Evolutionary conservation across 2,797 vertebrate species (phyloP), one percentile per base, ranked within the genome.

Genomic region (Mallotus villosus): DNA sequence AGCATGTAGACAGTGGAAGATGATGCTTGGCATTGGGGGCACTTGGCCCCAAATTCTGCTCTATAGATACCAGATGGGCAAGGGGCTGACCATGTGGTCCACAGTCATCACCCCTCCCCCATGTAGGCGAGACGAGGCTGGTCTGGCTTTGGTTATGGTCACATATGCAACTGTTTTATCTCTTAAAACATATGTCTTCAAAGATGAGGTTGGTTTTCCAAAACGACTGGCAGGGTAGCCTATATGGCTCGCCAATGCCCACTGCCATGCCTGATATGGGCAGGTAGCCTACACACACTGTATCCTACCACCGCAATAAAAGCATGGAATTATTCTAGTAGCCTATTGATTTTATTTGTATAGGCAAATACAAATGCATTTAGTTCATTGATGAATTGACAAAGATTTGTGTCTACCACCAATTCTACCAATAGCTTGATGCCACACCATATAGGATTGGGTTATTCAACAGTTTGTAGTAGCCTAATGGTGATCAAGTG

Each of bases 41-140:
- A 86, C 70, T 89, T 92, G 90, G 90, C 89, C 86, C 82, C 72
- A 72, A 81, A 84, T 86, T 90, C 24, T 85, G 78, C 88, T 92
- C 88, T 89, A 90, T 90, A 85, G 86, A 87, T 92, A 93, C 87
- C 92, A 94, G 91, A 93, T 93, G 92, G 93, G 88, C 91, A 84
- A 88, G 79, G 72, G 86, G 81, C 83, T 85, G 89, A 87, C 91
- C 92, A 92, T 93, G 92, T 92, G 92, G 89, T 88, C 77, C 76
- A 68, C 70, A 75, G 74, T 77, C 72, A 80, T 64, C 74, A 80
- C 87, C 83, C 84, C 71, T 76, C 88, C 87, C 85, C 86, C 81
- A 73, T 82, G 81, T 86, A 86, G 72, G 81, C 51, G 16, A 17
- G 41, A 46, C 41, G 41, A 46, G 41, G 51, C 51, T 55, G 51